Base-by-base conservation (phyloP, 2,113 vertebrate genomes). In the Sitta europaea region DNA sequence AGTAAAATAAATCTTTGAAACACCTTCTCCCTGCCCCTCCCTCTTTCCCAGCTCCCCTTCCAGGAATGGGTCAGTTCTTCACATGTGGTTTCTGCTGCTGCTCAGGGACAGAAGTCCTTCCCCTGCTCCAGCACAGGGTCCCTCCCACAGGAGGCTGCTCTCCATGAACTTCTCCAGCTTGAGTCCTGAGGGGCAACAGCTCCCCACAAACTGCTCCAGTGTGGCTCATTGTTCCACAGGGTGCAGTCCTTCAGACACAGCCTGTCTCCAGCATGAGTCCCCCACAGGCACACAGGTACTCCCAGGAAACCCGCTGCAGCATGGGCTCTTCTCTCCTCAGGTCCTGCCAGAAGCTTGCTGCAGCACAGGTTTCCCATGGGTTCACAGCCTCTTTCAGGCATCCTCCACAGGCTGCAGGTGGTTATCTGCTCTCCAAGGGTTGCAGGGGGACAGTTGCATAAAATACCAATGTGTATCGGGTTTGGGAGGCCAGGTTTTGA, bases 81-180 rank as follows among this genome's bases (percentile, higher is more conserved):
- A 51, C 12, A 1, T 0, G 0, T 27, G 45, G 27, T 33, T 59
- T 33, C 45, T 68, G 38, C 14, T 0, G 1, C 36, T 51, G 53
- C 38, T 68, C 62, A 53, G 40, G 28, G 47, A 53, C 28, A n/a
- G 38, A 33, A 38, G 38, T 24, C 47, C 28, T 61, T 23, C 38
- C 38, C 33, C 22, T 77, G 33, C 23, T 68, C 45, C 54, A 68
- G 51, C 1, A 0, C 18, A 31, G 43, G 20, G 21, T 31, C 11
- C 43, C 13, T 51, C 61, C 31, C 62, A 51, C 36, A 19, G 27
- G 14, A 59, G 31, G 6, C 38, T 42, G 31, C 31, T 35, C 31
- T 35, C 35, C 61, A 35, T 35, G 6, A 66, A 42, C 43, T 59
- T 53, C 45, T 68, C 27, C 54, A 53, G 0, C 14, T 18, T 21